Base-by-base conservation (phyloP, 2,113 vertebrate genomes). In the Lepus americanus region DNA sequence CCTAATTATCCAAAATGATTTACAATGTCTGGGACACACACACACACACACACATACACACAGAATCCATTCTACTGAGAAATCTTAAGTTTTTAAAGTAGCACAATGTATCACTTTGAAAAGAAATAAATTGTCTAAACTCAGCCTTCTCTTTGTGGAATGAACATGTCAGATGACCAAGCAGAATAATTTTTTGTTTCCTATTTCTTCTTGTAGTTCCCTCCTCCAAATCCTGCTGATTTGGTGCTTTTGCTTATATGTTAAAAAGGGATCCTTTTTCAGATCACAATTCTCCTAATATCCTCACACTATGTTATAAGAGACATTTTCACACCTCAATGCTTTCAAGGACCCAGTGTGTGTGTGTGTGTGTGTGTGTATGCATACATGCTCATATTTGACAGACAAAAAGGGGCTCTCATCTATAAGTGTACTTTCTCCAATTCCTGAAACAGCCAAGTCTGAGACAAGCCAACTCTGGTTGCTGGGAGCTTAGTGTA, bases 61-160 rank as follows among this genome's bases (percentile, higher is more conserved):
- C 8, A 63, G 0, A 14, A 11, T 9, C 36, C 10, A 20, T 74
- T 0, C 0, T 55, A 49, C 1, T 11, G 11, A 59, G 0, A 72
- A 36, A 49, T 51, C 19, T 70, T 36, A 64, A 59, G 23, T 74
- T 29, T 90, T 13, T 9, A 53, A 81, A 17, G 51, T 29, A 67
- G 13, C 51, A 64, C 3, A 39, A 19, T 23, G 29, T 49, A 77
- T 3, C 27, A 5, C 20, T 12, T 20, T 16, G 72, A 61, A 49
- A 72, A 55, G 22, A 6, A 77, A 66, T 29, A 87, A n/a, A 23
- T 9, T 27, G 3, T 27, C 14, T 29, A 70, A 76, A 25, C 86
- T 49, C 29, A 66, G 66, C 5, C 4, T 69, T 23, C 33, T 72
- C 3, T 53, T 4, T 66, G 9, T 59, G 66, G 25, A 92, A 74